Conservation (phyloP, 1,140 invertebrate species). For the Melanaphis sacchari region DNA sequence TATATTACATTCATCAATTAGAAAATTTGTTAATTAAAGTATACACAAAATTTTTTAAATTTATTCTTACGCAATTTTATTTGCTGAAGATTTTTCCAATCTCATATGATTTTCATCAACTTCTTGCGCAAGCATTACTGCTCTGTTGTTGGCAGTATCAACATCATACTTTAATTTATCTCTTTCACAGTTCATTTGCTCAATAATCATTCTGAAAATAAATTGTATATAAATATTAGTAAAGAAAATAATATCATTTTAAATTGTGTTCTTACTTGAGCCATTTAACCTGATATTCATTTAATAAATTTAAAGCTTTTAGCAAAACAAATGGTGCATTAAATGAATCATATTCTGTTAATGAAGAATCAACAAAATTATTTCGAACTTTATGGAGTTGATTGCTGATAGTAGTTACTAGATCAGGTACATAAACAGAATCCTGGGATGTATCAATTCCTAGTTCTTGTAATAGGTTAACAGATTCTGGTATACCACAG, state of each 20-base stretch:
- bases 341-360: conserved; percentile 28
- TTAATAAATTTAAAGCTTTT: conserved; percentile 32
- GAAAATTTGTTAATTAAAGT: not conserved
- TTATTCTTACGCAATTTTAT: conserved; percentile 66
- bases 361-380: conserved; percentile 43
- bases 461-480: conserved; percentile 70
- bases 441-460: conserved; percentile 46
- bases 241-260: not conserved
- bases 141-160: conserved; percentile 80
- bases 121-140: conserved; percentile 81
- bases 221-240: not conserved
- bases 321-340: conserved; percentile 28
- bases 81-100: conserved; percentile 76
- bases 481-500: conserved; percentile 71
- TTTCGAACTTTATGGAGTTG: conserved; percentile 37
- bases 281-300: conserved; percentile 53
- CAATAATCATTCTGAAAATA: conserved; percentile 66
- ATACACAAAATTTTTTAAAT: no score
- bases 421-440: conserved; percentile 36
- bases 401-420: conserved; percentile 2
- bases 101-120: conserved; percentile 86
- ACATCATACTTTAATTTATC: conserved; percentile 81
- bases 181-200: conserved; percentile 74
- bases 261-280: conserved; percentile 28
- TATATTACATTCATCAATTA: not conserved